Conservation (phyloP, 2,113 vertebrate genomes). For the Bothrops jararaca region DNA sequence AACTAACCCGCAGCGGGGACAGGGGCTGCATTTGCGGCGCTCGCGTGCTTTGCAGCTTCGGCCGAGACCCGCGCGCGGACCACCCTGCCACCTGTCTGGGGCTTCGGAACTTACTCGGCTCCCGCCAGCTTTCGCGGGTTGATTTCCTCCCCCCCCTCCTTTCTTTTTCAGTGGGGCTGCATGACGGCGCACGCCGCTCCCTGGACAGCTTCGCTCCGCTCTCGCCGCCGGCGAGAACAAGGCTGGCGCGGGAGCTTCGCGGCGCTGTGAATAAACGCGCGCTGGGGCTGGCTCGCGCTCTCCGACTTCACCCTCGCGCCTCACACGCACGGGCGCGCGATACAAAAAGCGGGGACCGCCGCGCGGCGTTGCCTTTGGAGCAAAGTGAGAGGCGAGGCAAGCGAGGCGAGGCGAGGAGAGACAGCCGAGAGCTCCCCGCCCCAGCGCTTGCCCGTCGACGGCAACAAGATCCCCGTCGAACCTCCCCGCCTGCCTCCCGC, state of each 20-base stretch:
- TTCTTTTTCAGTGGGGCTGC: slow-evolving; percentile 45
- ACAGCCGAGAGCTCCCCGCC: background rate
- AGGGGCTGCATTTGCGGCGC: slow-evolving; percentile 22
- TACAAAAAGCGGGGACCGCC: slow-evolving; percentile 29
- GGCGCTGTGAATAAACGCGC: background rate
- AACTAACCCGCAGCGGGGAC: slow-evolving; percentile 36
- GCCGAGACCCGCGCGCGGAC: slow-evolving; percentile 18
- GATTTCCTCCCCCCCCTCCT: slow-evolving; percentile 9
- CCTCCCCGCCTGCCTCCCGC: slow-evolving; percentile 62
- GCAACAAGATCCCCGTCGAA: background rate
- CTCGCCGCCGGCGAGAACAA: slow-evolving; percentile 64
- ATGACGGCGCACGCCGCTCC: slow-evolving; percentile 35
- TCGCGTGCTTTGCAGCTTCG: slow-evolving; percentile 41
- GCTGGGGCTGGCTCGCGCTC: background rate
- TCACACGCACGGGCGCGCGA: background rate
- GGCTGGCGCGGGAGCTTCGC: slow-evolving; percentile 48
- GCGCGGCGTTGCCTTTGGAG: slow-evolving; percentile 45
- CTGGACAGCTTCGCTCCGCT: slow-evolving; percentile 64
- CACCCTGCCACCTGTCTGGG: slow-evolving; percentile 14
- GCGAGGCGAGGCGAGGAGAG: slow-evolving; percentile 67
- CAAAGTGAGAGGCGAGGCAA: slow-evolving; percentile 73
- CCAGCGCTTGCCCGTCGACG: background rate
- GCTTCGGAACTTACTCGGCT: slow-evolving; percentile 40
- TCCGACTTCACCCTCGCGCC: background rate
- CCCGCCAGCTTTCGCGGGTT: background rate